phyloP scores from a whole-genome alignment of 2,888 invertebrate species.

The Patella pellucida region DNA sequence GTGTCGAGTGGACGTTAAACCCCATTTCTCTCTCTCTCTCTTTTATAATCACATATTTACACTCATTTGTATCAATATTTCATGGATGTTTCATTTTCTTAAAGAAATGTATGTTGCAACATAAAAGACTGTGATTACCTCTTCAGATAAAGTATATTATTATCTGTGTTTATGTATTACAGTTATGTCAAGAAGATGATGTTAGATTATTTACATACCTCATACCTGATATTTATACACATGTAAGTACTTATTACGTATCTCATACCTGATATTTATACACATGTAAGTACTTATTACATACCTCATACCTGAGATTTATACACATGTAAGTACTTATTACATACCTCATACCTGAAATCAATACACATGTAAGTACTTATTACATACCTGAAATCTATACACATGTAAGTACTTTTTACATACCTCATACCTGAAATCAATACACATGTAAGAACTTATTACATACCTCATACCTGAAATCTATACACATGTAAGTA shows the following conservation, averaged over 20 bases:
- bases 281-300: constrained; percentile 79
- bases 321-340: background rate
- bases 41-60: background rate
- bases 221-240: constrained; percentile 91
- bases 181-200: constrained; percentile 90
- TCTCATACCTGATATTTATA: constrained; percentile 92
- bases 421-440: constrained; percentile 94
- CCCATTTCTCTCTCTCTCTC: no score
- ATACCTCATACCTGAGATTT: constrained; percentile 16
- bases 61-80: background rate
- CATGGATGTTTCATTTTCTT: background rate
- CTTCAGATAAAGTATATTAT: background rate
- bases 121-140: background rate
- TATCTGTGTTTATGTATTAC: constrained; percentile 42
- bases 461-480: constrained; percentile 74
- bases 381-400: constrained; percentile 77
- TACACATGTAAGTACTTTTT: constrained; percentile 77
- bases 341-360: background rate
- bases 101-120: background rate
- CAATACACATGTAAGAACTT: constrained; percentile 79
- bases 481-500: no score
- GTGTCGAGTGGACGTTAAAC: no score
- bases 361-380: no score
- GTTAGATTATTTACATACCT: constrained; percentile 90
- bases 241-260: constrained; percentile 80